These are phyloP conservation scores for Oreocharis arfaki DNA, from an alignment of 2,113 vertebrate species.

Conservation along the genomic window DNA sequence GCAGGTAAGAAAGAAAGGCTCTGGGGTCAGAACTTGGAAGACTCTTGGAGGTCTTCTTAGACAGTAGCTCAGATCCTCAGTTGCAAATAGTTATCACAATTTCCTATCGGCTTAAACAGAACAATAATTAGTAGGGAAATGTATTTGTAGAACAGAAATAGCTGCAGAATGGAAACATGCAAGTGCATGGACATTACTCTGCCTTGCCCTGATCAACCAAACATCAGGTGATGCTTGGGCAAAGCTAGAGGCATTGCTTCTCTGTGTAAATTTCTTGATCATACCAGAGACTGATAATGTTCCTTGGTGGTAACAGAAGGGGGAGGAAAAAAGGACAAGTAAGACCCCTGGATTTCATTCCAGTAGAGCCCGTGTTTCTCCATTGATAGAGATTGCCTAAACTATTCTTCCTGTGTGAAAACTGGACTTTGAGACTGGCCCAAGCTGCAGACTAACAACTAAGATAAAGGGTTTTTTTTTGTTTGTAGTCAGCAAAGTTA, in stretches of 20 bases:
- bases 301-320: background rate
- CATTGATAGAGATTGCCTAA: background rate
- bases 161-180: background rate
- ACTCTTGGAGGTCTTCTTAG: background rate
- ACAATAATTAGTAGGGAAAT: background rate
- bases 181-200: background rate
- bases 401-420: background rate
- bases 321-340: background rate
- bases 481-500: background rate
- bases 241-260: background rate
- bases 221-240: background rate
- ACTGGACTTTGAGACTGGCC: background rate
- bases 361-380: background rate
- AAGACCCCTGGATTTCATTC: background rate
- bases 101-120: background rate
- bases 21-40: background rate
- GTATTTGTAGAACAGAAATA: background rate
- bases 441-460: background rate
- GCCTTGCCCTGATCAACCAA: background rate
- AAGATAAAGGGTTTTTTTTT: background rate
- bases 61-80: background rate
- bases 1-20: background rate
- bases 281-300: background rate
- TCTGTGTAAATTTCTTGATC: background rate
- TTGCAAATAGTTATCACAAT: background rate